Conservation (phyloP, 37 sponge, comb jelly and placozoan genomes). For the Haliclona indistincta region DNA sequence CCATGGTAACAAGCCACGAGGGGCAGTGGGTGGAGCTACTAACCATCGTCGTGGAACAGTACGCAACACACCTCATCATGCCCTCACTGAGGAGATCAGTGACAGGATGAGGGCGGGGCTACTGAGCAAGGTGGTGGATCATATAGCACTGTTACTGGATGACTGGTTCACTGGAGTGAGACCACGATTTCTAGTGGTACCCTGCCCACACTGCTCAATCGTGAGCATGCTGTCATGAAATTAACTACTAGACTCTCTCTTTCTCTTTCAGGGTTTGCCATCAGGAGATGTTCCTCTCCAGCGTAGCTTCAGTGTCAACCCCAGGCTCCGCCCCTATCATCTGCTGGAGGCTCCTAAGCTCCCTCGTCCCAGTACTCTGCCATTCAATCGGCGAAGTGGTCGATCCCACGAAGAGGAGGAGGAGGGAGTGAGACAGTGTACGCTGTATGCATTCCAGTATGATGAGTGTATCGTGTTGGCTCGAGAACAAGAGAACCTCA, state of each 20-base stretch:
- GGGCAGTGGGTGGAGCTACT: background rate
- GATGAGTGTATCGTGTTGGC: conserved; percentile 63
- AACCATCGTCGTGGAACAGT: background rate
- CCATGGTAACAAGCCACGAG: background rate
- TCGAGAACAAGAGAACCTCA: conserved; percentile 22
- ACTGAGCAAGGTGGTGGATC: conserved; percentile 58
- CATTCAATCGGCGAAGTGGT: background rate
- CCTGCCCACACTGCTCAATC: conserved; percentile 60
- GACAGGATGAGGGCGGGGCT: conserved; percentile 79
- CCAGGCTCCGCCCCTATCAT: background rate
- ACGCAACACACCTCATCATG: background rate
- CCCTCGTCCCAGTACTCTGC: background rate
- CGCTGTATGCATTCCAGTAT: conserved; percentile 40
- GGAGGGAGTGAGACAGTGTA: background rate
- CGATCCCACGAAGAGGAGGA: background rate
- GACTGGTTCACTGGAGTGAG: conserved; percentile 73
- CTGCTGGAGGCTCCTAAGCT: background rate
- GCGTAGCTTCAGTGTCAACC: conserved; percentile 23
- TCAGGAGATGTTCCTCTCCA: background rate
- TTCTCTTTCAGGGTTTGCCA: background rate
- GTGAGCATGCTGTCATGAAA: no score
- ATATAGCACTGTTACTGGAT: conserved; percentile 56
- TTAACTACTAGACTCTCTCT: no score
- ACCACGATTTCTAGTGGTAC: conserved; percentile 38
- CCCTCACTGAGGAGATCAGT: conserved; percentile 42